phyloP scores from a whole-genome alignment of 2,888 invertebrate species.

The Hybos culiciformis region DNA sequence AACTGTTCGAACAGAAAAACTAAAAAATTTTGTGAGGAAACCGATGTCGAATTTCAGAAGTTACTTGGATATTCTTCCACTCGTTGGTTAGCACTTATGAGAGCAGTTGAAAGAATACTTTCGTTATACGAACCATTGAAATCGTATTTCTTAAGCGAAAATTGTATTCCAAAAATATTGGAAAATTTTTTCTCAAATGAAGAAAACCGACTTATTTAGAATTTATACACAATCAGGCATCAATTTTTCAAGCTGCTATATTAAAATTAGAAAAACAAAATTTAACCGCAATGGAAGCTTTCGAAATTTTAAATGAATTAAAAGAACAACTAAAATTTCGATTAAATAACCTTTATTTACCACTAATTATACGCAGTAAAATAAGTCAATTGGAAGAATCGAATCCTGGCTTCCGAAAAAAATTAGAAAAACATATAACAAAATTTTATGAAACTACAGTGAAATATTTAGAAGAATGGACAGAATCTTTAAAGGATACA shows the following conservation, averaged over 20 bases:
- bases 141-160: constrained; percentile 9
- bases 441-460: constrained; percentile 8
- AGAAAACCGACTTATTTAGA: constrained; percentile 8
- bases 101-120: constrained; percentile 9
- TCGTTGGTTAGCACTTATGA: constrained; percentile 8
- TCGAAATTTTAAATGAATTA: constrained; percentile 3
- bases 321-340: constrained; percentile 2
- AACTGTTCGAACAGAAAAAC: constrained; percentile 9
- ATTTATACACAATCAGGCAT: constrained; percentile 10
- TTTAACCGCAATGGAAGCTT: constrained; percentile 11
- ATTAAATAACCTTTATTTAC: constrained; percentile 10
- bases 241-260: constrained; percentile 10
- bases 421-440: constrained; percentile 6
- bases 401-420: background rate
- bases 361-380: constrained; percentile 10
- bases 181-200: background rate
- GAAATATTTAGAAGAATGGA: constrained; percentile 11
- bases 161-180: constrained; percentile 6
- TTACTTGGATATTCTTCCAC: constrained; percentile 9
- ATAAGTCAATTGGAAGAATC: constrained; percentile 10
- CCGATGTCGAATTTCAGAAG: constrained; percentile 7
- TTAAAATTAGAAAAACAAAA: constrained; percentile 12
- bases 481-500: constrained; percentile 9
- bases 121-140: constrained; percentile 7
- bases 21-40: constrained; percentile 9